Conservation (phyloP, 2,113 vertebrate genomes). For the Phainopepla nitens region DNA sequence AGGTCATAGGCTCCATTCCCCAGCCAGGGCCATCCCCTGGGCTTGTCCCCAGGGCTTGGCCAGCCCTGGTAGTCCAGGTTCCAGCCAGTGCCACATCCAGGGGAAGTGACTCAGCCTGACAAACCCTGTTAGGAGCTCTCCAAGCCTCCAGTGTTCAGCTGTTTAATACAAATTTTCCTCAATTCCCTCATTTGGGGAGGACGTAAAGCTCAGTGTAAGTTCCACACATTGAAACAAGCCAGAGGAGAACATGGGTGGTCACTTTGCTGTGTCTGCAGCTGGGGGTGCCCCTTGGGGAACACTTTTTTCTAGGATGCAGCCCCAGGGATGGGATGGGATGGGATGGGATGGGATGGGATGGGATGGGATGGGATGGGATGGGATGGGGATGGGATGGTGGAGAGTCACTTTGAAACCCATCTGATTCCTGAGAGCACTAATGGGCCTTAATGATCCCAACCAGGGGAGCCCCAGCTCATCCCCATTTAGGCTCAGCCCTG, state of each 20-base stretch:
- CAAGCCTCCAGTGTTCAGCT: neutral
- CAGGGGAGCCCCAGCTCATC: neutral
- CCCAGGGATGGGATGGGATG: neutral
- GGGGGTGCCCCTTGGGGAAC: neutral
- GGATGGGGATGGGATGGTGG: neutral
- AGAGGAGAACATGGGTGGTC: neutral
- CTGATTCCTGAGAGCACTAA: neutral
- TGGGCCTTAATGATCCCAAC: too few species aligned
- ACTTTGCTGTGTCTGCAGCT: neutral
- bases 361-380: neutral
- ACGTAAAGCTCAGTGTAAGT: rapidly evolving
- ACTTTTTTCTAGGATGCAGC: too few species aligned
- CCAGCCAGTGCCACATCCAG: neutral
- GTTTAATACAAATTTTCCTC: neutral
- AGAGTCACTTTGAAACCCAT: neutral
- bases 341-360: neutral
- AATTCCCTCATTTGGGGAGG: neutral
- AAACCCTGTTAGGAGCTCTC: neutral
- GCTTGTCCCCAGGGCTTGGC: neutral
- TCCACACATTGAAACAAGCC: rapidly evolving
- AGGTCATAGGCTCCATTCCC: neutral
- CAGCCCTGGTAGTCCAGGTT: neutral
- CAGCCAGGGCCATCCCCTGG: neutral
- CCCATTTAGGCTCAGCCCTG: neutral
- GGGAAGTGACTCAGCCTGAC: neutral